Evolutionary conservation across 2,113 vertebrate species (phyloP).

Genomic region (Corythaeola cristata): DNA sequence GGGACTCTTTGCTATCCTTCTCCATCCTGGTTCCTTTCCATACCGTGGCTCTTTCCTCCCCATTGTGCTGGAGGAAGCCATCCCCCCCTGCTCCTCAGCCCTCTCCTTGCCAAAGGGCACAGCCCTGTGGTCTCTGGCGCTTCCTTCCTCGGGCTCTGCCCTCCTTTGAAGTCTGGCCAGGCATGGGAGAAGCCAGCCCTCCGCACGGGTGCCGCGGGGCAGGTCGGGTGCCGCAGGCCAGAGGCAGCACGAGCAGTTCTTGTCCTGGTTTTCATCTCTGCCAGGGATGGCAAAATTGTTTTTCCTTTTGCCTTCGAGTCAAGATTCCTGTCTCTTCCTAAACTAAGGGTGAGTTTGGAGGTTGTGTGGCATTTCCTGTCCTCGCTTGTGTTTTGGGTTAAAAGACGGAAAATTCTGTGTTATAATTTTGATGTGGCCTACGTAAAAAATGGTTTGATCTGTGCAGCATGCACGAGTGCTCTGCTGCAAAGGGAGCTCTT

Average conservation of each 20-base stretch:
- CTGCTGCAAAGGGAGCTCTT: not conserved
- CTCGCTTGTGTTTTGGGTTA: not conserved
- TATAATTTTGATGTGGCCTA: not conserved
- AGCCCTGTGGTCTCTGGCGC: not conserved
- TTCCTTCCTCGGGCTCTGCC: not conserved
- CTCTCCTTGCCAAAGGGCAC: not conserved
- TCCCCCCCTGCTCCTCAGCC: not conserved
- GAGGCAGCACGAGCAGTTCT: not conserved
- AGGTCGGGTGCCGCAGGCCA: not conserved
- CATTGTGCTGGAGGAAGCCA: accelerated
- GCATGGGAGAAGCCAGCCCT: not conserved
- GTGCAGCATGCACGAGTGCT: not conserved
- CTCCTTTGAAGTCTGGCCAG: not conserved
- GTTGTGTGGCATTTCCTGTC: not conserved
- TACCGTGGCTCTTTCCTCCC: not conserved
- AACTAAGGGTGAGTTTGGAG: not conserved
- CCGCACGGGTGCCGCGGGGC: accelerated
- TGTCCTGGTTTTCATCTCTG: not conserved
- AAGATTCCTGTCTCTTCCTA: not conserved
- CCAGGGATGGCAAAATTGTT: not conserved
- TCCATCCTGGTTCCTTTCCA: accelerated
- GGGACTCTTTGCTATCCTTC: not conserved
- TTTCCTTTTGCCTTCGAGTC: not conserved
- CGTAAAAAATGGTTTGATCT: not conserved
- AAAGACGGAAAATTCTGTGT: not conserved